Conservation (phyloP, 2,888 invertebrate genomes). For the Limnephilus auricula region DNA sequence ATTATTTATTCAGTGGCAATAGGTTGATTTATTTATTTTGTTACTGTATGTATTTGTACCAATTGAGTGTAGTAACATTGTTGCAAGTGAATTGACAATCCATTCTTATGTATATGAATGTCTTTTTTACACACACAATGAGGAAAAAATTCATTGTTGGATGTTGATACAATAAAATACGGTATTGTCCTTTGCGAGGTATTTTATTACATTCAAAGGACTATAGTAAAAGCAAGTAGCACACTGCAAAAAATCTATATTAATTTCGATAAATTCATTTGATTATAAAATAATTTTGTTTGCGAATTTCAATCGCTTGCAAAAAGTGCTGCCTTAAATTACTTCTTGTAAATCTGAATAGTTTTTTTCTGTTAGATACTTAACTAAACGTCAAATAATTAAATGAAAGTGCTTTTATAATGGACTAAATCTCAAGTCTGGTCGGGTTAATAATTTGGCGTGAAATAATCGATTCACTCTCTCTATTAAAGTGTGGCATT, state of each 20-base stretch:
- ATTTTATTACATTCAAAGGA: neutral
- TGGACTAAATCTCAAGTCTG: slow-evolving; percentile 6
- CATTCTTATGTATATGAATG: neutral
- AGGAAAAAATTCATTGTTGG: neutral
- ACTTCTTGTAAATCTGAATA: neutral
- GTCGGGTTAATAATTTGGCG: slow-evolving; percentile 32
- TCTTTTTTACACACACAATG: neutral
- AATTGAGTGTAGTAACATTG: neutral
- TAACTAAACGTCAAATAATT: slow-evolving; percentile 17
- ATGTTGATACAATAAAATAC: neutral
- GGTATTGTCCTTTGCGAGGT: neutral
- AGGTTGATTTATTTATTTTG: neutral
- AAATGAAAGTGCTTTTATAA: slow-evolving; percentile 14
- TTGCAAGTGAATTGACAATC: neutral
- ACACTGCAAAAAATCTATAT: neutral
- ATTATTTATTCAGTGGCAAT: no score
- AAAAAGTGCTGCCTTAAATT: neutral
- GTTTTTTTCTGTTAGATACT: neutral
- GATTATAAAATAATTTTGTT: neutral
- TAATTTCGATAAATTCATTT: neutral
- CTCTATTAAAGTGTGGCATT: slow-evolving; percentile 33
- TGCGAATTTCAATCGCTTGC: neutral
- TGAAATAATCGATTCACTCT: slow-evolving; percentile 36
- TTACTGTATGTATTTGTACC: neutral
- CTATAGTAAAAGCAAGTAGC: neutral